These are phyloP conservation scores for Chrosomus eos DNA, from an alignment of 2,797 vertebrate species.

Conservation along the genomic window DNA sequence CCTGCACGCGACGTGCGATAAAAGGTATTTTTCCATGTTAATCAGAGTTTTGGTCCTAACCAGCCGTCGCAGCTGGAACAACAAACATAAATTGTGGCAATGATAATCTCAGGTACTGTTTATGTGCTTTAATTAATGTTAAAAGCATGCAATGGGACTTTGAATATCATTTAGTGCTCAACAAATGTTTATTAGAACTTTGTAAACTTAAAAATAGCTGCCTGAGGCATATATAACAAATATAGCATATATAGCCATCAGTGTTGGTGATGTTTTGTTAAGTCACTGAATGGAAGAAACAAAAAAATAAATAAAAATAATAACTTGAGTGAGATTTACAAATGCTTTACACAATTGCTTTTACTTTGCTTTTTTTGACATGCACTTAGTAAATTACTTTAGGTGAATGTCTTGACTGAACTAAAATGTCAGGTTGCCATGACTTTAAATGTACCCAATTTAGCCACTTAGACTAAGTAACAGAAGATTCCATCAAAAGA, in stretches of 20 bases:
- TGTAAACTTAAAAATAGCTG: background rate
- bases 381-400: constrained; percentile 5
- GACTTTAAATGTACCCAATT: constrained; percentile 11
- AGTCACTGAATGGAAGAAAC: background rate
- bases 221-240: background rate
- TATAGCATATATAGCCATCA: background rate
- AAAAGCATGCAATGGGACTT: too few species aligned
- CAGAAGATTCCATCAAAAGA: constrained; percentile 3
- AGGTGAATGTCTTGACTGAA: constrained; percentile 19
- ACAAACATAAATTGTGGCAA: too few species aligned
- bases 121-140: too few species aligned
- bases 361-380: constrained; percentile 2
- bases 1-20: too few species aligned
- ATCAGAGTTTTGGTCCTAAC: too few species aligned
- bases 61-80: too few species aligned
- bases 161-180: too few species aligned
- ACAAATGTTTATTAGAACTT: background rate
- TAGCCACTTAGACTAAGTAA: constrained; percentile 7
- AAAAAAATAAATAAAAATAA: background rate
- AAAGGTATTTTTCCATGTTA: too few species aligned
- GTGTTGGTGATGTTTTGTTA: background rate
- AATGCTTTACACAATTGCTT: background rate
- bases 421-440: constrained; percentile 26
- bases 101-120: too few species aligned
- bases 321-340: background rate